Base-by-base conservation (phyloP, 2,113 vertebrate species). In the Dipodomys spectabilis region DNA sequence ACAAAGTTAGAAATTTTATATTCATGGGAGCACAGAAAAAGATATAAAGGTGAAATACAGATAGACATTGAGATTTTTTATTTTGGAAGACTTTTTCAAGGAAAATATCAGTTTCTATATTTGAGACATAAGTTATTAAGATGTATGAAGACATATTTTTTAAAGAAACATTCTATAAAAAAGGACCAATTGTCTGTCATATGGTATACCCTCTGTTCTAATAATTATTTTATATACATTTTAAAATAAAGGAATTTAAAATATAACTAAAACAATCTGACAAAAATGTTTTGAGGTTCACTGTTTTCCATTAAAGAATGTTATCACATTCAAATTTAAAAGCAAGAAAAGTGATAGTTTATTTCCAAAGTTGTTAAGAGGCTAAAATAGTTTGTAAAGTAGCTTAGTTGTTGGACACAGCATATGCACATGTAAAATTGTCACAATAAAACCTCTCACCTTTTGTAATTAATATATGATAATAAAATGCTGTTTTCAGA, bases 141-240 rank as follows among this genome's bases (percentile, higher is more conserved):
- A 71, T 18, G n/a, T 1, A 39, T 84, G 32, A 78, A 81, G 83
- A 85, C 67, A 35, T 1, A 12, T 73, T 39, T 57, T 86, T 67
- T n/a, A 81, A 86, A 72, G 81, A 86, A 94, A 89, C 84, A 8
- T 4, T 27, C 39, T 35, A 16, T 84, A 77, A 79, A 86, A 93
- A 86, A 93, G 73, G 28, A 0, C 9, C 65, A 39, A 60, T 89
- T 79, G 18, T 80, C 64, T 39, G 49, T 53, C 49, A 53, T 16
- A 74, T 60, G 8, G 84, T 65, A 65, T 35, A 79, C 4, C 12
- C 15, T 57, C 8, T 67, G 10, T 84, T 32, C 92, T 74, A 68
- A 44, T 69, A 77, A 67, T 77, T 85, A 78, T 82, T 64, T 87
- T 92, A 67, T 73, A 65, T 68, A 9, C 6, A 72, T 86, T 90